Evolutionary conservation across 2,797 vertebrate species (phyloP), one percentile per base, ranked within the genome.

Genomic region (Smutsia temminckii): DNA sequence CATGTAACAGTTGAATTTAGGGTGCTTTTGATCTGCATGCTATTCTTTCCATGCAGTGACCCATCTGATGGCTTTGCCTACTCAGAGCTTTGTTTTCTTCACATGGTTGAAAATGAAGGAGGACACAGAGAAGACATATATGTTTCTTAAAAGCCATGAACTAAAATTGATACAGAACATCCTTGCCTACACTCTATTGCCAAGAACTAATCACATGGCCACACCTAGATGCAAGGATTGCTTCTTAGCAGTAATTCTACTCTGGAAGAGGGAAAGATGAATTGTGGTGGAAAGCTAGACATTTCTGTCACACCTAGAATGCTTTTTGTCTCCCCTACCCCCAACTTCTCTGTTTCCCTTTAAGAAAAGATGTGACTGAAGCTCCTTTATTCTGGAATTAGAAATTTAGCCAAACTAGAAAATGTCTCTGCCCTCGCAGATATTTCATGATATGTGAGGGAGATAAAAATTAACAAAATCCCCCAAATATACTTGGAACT

Each of bases 331-430:
- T n/a, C 29, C 25, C 29, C 6, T 46, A 4, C 49, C 69, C 32
- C 32, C 85, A 57, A 25, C 8, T 57, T 80, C 51, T 83, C 32
- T 91, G 20, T 51, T 83, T 46, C 27, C 4, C n/a, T 21, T 68
- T 57, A 9, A 72, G 93, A 74, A 72, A 40, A 32, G 40, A 27
- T 88, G 9, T 69, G 46, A 69, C 32, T n/a, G 4, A 89, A 75
- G 55, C 4, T 1, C 49, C 87, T 4, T 77, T 74, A 87, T 49
- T 16, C 13, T 89, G 13, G 37, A 77, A 78, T 86, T 83, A 77
- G 89, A 94, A 92, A 46, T 40, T 78, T 55, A 94, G 40, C 81
- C 74, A 84, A 88, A 53, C 25, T 88, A 80, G 59, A 85, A 84
- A 68, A 34, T 4, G n/a, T 80, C 72, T 93, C 32, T 49, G 46